Base-by-base conservation (phyloP, 2,888 invertebrate genomes). In the Hemicrepidius hirtus region DNA sequence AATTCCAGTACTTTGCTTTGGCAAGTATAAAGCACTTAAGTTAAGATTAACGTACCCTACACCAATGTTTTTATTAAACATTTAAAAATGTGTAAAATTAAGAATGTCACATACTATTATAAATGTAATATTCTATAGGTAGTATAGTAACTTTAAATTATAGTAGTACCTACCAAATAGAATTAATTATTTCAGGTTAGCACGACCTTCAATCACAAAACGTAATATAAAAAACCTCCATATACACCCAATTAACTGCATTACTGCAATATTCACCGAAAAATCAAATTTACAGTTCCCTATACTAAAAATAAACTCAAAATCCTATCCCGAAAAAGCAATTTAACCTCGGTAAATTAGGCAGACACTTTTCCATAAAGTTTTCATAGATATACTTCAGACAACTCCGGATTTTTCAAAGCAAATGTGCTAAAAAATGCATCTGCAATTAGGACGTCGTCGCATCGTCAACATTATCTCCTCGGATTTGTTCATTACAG, bases 361-460 rank as follows among this genome's bases (percentile, higher is more conserved):
- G 13, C 64, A 50, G 64, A 64, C 64, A 16, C 9, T 64, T 64
- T 64, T 64, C 50, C 64, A 64, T 64, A 35, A 50, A 64, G 12
- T 20, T 50, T 64, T 35, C 12, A 63, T 35, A 20, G 10, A 50
- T n/a, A 37, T 12, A 12, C 57, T 57, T 57, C 24, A 46, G 24
- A 46, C 24, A 46, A n/a, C 55, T 9, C 57, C 1, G 10, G 21
- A 20, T 20, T 6, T 37, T 32, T 37, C 32, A 10, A 28, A 37
- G 32, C 18, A 12, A n/a, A 13, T 28, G 12, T 53, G 53, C 12
- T 71, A 35, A 75, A 75, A 75, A 70, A 73, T 76, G 72, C 71
- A 71, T 60, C 66, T 71, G 68, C 76, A 76, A 76, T 76, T 76
- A 76, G 75, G 71, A 75, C 68, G 74, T 44, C 68, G 74, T 44